These are phyloP conservation scores for Ennomos erosarius DNA, from an alignment of 2,888 invertebrate genomes.

Conservation along the genomic window DNA sequence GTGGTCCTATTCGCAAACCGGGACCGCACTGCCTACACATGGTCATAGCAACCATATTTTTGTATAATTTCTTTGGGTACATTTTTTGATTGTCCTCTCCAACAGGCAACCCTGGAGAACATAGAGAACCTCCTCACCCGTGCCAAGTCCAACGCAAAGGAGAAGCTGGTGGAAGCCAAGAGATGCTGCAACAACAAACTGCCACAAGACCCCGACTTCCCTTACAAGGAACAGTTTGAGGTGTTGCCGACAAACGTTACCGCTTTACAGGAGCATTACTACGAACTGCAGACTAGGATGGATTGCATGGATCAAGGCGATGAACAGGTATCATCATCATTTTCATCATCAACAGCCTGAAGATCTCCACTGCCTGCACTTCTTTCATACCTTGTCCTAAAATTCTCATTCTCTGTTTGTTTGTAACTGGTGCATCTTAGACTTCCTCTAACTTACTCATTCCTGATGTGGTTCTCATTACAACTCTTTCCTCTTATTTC, in stretches of 20 bases:
- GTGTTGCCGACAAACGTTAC: slow-evolving; percentile 81
- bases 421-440: no score
- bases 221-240: slow-evolving; percentile 79
- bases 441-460: no score
- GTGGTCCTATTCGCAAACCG: no score
- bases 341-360: no score
- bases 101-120: slow-evolving; percentile 66
- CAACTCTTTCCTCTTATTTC: no score
- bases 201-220: slow-evolving; percentile 85
- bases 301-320: slow-evolving; percentile 87
- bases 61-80: no score
- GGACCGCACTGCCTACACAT: no score
- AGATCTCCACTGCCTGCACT: no score
- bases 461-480: no score
- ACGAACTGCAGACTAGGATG: slow-evolving; percentile 86
- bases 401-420: no score
- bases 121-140: slow-evolving; percentile 58
- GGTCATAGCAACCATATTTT: no score
- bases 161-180: slow-evolving; percentile 82
- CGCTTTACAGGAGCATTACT: slow-evolving; percentile 79
- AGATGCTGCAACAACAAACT: slow-evolving; percentile 80
- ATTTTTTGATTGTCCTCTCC: not conserved
- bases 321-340: slow-evolving; percentile 78
- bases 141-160: slow-evolving; percentile 74
- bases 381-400: no score